Base-by-base conservation (phyloP, 2,888 invertebrate genomes). In the Parthenolecanium corni region DNA sequence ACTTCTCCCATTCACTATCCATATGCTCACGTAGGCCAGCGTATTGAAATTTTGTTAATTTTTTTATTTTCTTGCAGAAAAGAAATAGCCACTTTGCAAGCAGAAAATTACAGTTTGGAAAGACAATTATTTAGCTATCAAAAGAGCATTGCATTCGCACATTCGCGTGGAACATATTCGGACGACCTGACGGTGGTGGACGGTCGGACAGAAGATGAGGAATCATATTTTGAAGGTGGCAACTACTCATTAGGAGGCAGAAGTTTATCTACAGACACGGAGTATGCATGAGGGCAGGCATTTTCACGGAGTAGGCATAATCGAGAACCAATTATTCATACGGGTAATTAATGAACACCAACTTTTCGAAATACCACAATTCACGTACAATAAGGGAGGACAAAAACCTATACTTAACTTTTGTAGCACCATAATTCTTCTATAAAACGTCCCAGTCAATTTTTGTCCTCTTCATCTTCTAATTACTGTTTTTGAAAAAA, bases 61-160 rank as follows among this genome's bases (percentile, higher is more conserved):
- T 31, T 31, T 31, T 31, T 31, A 6, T 31, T 57, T 51, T 6
- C 9, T 42, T 46, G 42, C 38, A 63, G 63, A 16, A 63, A 53
- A 54, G 89, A 89, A 73, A 85, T 89, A 67, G 78, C 81, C 66
- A 84, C 83, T 12, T 77, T 89, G 54, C 87, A 88, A 73, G 82
- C 86, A n/a, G 89, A 89, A 74, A 89, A 89, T 73, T 85, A 86
- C 74, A 84, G 84, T 66, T 77, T 89, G 70, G 89, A 89, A 75
- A 78, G 86, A 68, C 87, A 89, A 74, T 75, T 89, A 67, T 85
- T 88, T 77, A 85, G 85, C 74, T 88, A 88, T 73, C 88, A 89
- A 75, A 83, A 85, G 74, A 85, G 84, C 71, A 78, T 88, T 66
- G 83, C 86, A 52, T 82, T 80, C 70, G 83, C 84, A 52, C 84